phyloP scores from a whole-genome alignment of 2,888 invertebrate species.

The Conomelus anceps region DNA sequence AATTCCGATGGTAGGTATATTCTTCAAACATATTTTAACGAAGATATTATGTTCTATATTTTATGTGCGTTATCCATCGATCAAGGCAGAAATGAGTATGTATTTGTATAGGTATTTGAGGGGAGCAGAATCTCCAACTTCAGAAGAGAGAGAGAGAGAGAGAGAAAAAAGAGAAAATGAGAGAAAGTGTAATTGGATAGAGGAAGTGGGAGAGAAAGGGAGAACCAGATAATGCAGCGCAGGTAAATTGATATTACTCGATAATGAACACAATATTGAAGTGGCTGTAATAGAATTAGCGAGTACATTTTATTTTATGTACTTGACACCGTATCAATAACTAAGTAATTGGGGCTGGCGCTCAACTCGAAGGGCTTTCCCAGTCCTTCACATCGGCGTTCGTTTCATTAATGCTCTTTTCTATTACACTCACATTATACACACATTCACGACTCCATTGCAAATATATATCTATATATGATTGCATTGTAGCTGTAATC shows the following conservation, averaged over 20 bases:
- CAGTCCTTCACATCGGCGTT: background rate
- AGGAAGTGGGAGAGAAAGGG: background rate
- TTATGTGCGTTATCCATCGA: too few species aligned
- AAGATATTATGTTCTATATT: too few species aligned
- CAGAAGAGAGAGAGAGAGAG: background rate
- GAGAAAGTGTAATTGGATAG: background rate
- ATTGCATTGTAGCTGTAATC: background rate
- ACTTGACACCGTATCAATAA: background rate
- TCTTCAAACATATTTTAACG: too few species aligned
- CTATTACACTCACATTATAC: background rate
- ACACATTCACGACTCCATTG: background rate
- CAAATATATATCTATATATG: background rate
- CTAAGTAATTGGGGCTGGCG: background rate
- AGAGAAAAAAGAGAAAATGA: background rate
- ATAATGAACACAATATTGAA: background rate
- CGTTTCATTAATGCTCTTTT: background rate
- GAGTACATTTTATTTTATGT: background rate
- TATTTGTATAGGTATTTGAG: too few species aligned
- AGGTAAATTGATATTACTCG: background rate
- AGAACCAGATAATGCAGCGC: background rate
- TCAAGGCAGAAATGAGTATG: too few species aligned
- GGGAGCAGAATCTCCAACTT: too few species aligned
- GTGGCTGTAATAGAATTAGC: background rate
- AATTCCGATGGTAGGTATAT: too few species aligned
- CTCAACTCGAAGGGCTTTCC: background rate